Evolutionary conservation across 2,797 vertebrate species (phyloP), one percentile per base, ranked within the genome.

Genomic region (Balearica regulorum): DNA sequence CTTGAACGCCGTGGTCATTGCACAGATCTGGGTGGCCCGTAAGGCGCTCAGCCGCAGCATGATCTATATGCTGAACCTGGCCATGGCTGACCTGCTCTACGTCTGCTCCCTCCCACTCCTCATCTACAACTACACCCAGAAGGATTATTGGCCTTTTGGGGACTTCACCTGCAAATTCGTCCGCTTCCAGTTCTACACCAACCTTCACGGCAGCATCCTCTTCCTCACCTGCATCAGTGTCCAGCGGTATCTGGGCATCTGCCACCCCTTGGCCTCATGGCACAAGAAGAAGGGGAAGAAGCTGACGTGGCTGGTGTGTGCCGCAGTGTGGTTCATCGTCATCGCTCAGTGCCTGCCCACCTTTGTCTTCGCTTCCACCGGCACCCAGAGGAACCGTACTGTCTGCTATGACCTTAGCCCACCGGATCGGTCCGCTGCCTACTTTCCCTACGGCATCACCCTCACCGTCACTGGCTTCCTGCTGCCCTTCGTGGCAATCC

Each of bases 151-250:
- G 99, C 99, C 99, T 20, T 99, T 99, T 8, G 99, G 99, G 2
- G 99, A 99, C 92, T 96, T 99, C 68, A 91, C 98, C 44, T 99
- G 99, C 97, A 99, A 99, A 48, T 94, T 99, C 2, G 97, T 99
- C 51, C 98, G 99, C 58, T 99, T 99, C 98, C 99, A 99, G 97
- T 99, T 99, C 98, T 99, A 99, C 92, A 99, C 99, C 97, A 99
- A 99, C 96, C 97, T 99, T 5, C 99, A 99, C 0, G 94, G 99
- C 89, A 99, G 99, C 97, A 99, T 99, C 96, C 93, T 99, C 92
- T 99, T 99, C 98, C 99, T 99, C 96, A 99, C 99, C 86, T 99
- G 99, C 97, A 99, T 99, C 98, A 99, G 99, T 22, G n/a, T 99
- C 91, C 99, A 99, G 96, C 98, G 99, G 65, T 99, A 99, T 79